Base-by-base conservation (phyloP, 2,797 vertebrate species). In the Neosilurus hyrtlii region DNA sequence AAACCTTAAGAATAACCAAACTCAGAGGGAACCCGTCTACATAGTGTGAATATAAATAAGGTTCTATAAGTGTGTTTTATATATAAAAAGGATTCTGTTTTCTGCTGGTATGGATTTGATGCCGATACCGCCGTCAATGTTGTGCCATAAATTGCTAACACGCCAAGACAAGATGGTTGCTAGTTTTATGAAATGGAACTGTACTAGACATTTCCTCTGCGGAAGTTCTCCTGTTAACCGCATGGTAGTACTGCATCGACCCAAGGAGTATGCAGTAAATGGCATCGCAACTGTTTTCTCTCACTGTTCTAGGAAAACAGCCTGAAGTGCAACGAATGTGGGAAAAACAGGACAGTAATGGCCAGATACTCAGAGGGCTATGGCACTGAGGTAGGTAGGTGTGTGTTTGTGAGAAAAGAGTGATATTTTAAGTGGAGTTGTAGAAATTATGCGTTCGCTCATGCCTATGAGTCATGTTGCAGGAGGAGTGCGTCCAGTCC, bases 281-380 rank as follows among this genome's bases (percentile, higher is more conserved):
- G n/a, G 54, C 10, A 1, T 74, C 26, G 30, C 26, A 20, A 35
- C 9, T 30, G 52, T 35, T 11, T 57, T 37, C 14, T 68, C 16
- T 52, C 1, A 0, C 56, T 83, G 66, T 72, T 79, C 14, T 63
- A 87, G 86, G 85, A 74, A 20, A 82, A 63, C 80, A 68, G 77
- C 26, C 73, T 62, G 72, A 91, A 89, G 82, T 93, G 92, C 86
- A 91, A 92, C 49, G 89, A 88, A 88, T 92, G 93, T 90, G 93
- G 92, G 67, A 93, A 92, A 82, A 93, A 87, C 88, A 86, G 89
- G 84, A 86, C 83, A 1, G 87, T 88, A 88, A 82, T 91, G 59
- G 91, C 92, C 90, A 92, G 93, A 89, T 92, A 89, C 91, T 94
- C 93, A 0, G 94, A 95, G 85, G 94, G 94, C 87, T 95, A 95